Evolutionary conservation across 2,888 invertebrate species (phyloP), one percentile per base, ranked within the genome.

Genomic region (Drosophila acutilabella): DNA sequence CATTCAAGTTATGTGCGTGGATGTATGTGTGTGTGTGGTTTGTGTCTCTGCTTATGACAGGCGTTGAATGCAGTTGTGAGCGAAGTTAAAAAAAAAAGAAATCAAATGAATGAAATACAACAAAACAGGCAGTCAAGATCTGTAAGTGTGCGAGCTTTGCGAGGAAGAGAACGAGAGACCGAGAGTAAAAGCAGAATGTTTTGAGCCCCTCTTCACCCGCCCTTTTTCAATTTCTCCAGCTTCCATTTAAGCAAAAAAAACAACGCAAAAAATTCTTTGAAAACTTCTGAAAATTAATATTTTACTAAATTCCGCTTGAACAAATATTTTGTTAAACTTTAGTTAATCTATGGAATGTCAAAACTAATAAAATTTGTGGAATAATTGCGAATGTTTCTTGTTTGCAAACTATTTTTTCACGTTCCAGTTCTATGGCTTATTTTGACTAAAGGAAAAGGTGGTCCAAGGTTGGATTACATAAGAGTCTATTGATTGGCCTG

Each of bases 11-110:
- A 30, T 30, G 1, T 56, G 40, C 41, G 40, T 30, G 23, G 13
- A 51, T 56, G 56, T 57, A 50, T 42, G 74, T 65, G 47, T 53
- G 51, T 58, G 57, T 30, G 53, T 48, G 84, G 80, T 80, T 85
- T 64, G 80, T 80, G 80, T 80, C 76, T 68, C 44, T 64, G 75
- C 82, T 80, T 69, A 71, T 53, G 59, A 36, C 36, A 38, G 51
- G 23, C 44, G 36, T 16, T 30, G 51, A 71, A 64, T 64, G 72
- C 72, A 64, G 38, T 47, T 76, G 41, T 42, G n/a, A 52, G 59
- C 52, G 45, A 20, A 18, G 47, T 41, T 20, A 11, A 36, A 33
- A 13, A 33, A 13, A 26, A 42, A 38, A 30, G 13, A 11, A 18
- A 23, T 14, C 18, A 58, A 52, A 60, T 76, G 58, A 71, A 77